Evolutionary conservation across 64 coral and sea anemone species (phyloP), one percentile per base, ranked within the genome.

Genomic region (Astreopora myriophthalma): DNA sequence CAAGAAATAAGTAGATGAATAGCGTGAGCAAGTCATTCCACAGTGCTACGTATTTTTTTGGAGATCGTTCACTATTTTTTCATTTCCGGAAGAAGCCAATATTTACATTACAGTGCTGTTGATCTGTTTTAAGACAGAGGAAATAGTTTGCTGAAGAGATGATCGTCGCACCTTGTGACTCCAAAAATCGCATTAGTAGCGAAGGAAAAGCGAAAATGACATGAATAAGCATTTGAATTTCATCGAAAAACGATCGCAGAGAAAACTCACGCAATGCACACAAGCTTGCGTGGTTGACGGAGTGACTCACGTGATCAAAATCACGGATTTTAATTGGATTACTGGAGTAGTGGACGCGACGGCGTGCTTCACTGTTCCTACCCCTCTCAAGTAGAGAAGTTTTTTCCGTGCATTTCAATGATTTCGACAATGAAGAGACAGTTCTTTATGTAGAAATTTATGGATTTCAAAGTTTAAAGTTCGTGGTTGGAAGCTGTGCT

Each of bases 391-490:
- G 75, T 64, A 66, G 80, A 85, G 73, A 42, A 35, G 71, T 87
- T 84, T 82, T 89, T 69, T 66, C 79, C 51, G 11, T 96, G 81
- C 74, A 90, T 91, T 96, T 83, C 92, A 93, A 96, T 96, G 95
- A 96, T 87, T 96, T 94, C 86, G 40, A 92, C 85, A 71, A 82
- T 90, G 74, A 96, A 96, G 49, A 79, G 17, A 57, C 55, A 61
- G 20, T 96, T 94, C 76, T 86, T 92, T 60, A 86, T 74, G 48
- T 30, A 72, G 90, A 79, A 85, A 63, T 48, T 72, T 85, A 86
- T 51, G 80, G 79, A 93, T 73, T 94, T 81, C 90, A 71, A 63
- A 81, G 73, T 88, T 74, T 85, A 75, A 86, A 73, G 80, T 87
- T 74, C 65, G 73, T 85, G 58, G 70, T 80, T 91, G 87, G 71